phyloP scores from a whole-genome alignment of 1,140 invertebrate genomes.

The Intoshia linei region DNA sequence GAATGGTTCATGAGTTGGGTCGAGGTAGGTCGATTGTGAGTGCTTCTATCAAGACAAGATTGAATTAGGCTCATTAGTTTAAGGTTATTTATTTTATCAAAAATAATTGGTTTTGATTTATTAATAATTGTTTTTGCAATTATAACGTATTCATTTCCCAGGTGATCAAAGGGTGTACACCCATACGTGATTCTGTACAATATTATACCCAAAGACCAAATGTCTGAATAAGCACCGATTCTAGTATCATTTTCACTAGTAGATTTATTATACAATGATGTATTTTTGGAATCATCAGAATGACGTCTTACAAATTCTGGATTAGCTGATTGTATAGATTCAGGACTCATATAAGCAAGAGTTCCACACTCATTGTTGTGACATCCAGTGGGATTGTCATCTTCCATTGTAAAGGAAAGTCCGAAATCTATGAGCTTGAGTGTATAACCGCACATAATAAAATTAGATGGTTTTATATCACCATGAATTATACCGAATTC shows the following conservation, averaged over 20 bases:
- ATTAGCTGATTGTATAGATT: conserved; percentile 31
- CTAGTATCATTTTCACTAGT: conserved; percentile 20
- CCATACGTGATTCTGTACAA: conserved; percentile 65
- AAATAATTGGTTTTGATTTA: too few relatives aligned
- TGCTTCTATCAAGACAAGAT: too few relatives aligned
- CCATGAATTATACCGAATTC: conserved; percentile 75
- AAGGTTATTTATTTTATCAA: too few relatives aligned
- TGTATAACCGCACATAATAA: conserved; percentile 46
- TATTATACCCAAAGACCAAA: conserved; percentile 87
- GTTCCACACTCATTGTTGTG: conserved; percentile 45
- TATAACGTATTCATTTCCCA: too few relatives aligned
- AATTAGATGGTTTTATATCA: conserved; percentile 83
- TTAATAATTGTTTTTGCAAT: too few relatives aligned
- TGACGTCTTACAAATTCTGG: background rate
- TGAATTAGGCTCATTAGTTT: too few relatives aligned
- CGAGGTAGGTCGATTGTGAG: too few relatives aligned
- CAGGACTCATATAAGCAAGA: conserved; percentile 76
- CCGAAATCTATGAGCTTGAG: conserved; percentile 90
- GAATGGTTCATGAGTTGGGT: too few relatives aligned
- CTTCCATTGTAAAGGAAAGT: conserved; percentile 55
- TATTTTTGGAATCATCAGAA: background rate
- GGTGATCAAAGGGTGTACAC: conserved; percentile 53
- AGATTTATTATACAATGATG: background rate
- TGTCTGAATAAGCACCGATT: conserved; percentile 64
- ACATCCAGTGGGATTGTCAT: conserved; percentile 54